These are phyloP conservation scores for Artemia sinica DNA, from an alignment of 2,888 invertebrate genomes.

Conservation along the genomic window DNA sequence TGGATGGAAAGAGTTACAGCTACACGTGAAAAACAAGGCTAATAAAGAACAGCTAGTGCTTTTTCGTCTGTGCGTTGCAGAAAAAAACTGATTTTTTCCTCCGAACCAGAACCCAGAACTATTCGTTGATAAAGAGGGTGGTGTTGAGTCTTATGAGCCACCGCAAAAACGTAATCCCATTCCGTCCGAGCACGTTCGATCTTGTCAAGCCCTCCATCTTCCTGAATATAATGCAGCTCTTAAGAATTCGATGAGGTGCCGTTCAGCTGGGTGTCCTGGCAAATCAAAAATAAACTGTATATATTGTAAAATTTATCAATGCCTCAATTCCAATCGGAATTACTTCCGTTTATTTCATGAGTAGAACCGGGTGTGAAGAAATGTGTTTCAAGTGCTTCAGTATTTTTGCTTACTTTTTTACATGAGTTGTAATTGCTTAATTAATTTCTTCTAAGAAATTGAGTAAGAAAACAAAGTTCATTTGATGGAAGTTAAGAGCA, in stretches of 20 bases:
- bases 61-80: background rate
- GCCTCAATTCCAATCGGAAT: background rate
- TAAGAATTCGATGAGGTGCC: background rate
- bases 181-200: background rate
- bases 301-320: background rate
- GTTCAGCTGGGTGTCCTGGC: background rate
- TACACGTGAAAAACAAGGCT: background rate
- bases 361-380: background rate
- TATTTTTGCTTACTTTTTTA: too few species aligned
- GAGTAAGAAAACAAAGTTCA: too few species aligned
- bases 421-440: too few species aligned
- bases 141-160: slow-evolving; percentile 1
- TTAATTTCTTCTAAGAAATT: too few species aligned
- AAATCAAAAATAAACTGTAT: background rate
- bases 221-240: background rate
- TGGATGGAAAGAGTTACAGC: background rate
- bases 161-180: background rate
- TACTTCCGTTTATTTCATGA: background rate
- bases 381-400: too few species aligned
- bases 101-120: background rate
- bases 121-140: background rate
- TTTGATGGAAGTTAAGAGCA: too few species aligned
- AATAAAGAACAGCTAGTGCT: background rate
- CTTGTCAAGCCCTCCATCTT: background rate
- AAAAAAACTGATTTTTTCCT: background rate